Base-by-base conservation (phyloP, 2,113 vertebrate genomes). In the Gallinago jamesoni region DNA sequence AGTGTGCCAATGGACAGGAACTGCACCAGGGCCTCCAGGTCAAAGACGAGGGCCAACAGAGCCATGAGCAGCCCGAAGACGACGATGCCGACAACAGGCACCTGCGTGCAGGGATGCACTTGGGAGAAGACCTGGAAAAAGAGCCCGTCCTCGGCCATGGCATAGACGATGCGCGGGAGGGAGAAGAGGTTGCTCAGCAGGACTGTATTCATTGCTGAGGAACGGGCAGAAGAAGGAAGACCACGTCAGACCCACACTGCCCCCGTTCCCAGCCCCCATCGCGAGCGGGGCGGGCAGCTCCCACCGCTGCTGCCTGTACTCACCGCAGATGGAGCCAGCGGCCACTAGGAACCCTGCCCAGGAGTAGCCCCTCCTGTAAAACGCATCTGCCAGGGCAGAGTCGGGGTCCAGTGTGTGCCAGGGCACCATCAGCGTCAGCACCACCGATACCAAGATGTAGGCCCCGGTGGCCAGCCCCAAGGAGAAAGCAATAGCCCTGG, bases 331-430 rank as follows among this genome's bases (percentile, higher is more conserved):
- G 92, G 99, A 99, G 23, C 99, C 99, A 3, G 98, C 80, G 0
- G 99, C 99, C 96, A 99, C 99, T 21, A 99, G 96, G 94, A 99
- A 97, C 74, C 99, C 99, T 33, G 99, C 99, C 99, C 99, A 99
- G 86, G 98, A 96, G 3, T 99, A 99, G 47, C 99, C 99, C 24
- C 99, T 98, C 77, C 98, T 98, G 97, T 99, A 99, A 96, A 99
- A 99, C 0, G 99, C 99, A 22, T 99, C 99, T 0, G 99, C 98
- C 31, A 99, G 98, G 3, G 99, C 99, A 0, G 99, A 99, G 94
- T 99, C 99, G 1, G 99, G 99, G 94, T 99, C 98, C 89, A 99
- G 97, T 0, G 98, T 97, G 89, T 98, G 98, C 99, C 99, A 99
- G 80, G 99, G 99, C 45, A 99, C 99, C 97, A 99, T 99, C 56